These are phyloP conservation scores for Pteromalus puparum DNA, from an alignment of 1,140 invertebrate species.

Conservation along the genomic window DNA sequence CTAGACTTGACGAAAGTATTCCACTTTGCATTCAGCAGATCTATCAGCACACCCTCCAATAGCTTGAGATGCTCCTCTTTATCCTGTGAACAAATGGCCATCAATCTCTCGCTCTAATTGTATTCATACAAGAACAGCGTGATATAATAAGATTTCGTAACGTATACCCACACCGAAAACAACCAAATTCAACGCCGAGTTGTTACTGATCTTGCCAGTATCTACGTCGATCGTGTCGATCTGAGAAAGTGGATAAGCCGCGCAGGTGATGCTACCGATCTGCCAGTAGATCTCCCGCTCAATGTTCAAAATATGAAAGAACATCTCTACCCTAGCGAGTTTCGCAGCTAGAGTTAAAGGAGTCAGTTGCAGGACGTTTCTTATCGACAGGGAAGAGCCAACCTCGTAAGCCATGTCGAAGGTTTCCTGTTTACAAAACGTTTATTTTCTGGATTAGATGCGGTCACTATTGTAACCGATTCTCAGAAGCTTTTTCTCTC, in stretches of 20 bases:
- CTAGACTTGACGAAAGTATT: slow-evolving; percentile 95
- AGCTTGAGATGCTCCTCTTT: slow-evolving; percentile 96
- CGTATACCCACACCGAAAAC: slow-evolving; percentile 91
- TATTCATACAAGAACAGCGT: too few relatives aligned
- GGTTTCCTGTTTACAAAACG: slow-evolving; percentile 79
- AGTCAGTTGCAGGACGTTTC: slow-evolving; percentile 92
- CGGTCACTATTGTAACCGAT: too few relatives aligned
- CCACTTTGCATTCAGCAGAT: slow-evolving; percentile 98
- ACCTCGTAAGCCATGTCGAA: slow-evolving; percentile 97
- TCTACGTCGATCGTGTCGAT: slow-evolving; percentile 96
- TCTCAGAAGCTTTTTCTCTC: too few relatives aligned
- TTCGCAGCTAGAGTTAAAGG: slow-evolving; percentile 96
- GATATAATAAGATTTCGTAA: too few relatives aligned
- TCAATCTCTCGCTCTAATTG: too few relatives aligned
- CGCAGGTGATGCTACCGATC: slow-evolving; percentile 95
- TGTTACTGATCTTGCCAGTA: slow-evolving; percentile 94
- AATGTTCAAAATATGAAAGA: slow-evolving; percentile 96
- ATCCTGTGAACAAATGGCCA: slow-evolving; percentile 79
- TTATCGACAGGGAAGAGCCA: slow-evolving; percentile 89
- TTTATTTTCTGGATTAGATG: slow-evolving; percentile 22
- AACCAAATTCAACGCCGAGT: slow-evolving; percentile 97
- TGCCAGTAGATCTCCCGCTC: slow-evolving; percentile 98
- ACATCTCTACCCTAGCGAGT: slow-evolving; percentile 94
- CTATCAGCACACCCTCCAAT: slow-evolving; percentile 95
- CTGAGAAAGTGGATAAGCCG: slow-evolving; percentile 96